These are phyloP conservation scores for Leucoraja erinaceus DNA, from an alignment of 2,113 vertebrate species.

Conservation along the genomic window DNA sequence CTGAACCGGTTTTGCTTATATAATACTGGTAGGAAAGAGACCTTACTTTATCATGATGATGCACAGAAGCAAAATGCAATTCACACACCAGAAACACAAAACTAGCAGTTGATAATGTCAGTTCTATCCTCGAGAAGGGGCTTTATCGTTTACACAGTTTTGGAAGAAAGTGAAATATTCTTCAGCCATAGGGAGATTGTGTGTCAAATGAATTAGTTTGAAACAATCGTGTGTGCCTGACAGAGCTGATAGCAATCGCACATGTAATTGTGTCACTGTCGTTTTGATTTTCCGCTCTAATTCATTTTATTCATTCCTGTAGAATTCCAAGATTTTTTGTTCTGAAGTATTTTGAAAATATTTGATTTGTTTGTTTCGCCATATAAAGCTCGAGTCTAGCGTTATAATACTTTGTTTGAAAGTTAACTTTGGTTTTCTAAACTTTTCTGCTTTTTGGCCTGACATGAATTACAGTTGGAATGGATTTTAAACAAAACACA, in stretches of 20 bases:
- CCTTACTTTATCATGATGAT: not conserved
- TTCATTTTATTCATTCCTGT: constrained; percentile 45
- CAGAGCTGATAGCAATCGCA: constrained; percentile 42
- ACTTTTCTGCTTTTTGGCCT: not conserved
- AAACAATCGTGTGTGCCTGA: constrained; percentile 36
- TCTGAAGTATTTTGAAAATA: constrained; percentile 41
- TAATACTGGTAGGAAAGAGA: not conserved
- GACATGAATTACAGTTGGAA: not conserved
- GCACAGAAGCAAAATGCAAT: not conserved
- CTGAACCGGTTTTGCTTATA: not conserved
- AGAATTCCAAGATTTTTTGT: constrained; percentile 43
- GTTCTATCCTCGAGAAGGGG: not conserved
- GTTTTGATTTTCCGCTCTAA: constrained; percentile 49
- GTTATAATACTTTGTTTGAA: not conserved
- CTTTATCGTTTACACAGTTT: constrained; percentile 41
- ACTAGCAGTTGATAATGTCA: constrained; percentile 25
- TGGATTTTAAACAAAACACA: too few species aligned
- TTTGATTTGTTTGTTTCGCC: constrained; percentile 40
- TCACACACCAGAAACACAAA: constrained; percentile 20
- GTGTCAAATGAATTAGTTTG: constrained; percentile 51
- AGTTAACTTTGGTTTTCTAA: not conserved
- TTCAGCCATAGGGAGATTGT: constrained; percentile 43
- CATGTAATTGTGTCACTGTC: constrained; percentile 48
- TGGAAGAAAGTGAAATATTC: constrained; percentile 42
- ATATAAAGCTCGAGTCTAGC: not conserved